phyloP scores from a whole-genome alignment of 2,113 vertebrate genomes.

The Drymodes brunneopygia region DNA sequence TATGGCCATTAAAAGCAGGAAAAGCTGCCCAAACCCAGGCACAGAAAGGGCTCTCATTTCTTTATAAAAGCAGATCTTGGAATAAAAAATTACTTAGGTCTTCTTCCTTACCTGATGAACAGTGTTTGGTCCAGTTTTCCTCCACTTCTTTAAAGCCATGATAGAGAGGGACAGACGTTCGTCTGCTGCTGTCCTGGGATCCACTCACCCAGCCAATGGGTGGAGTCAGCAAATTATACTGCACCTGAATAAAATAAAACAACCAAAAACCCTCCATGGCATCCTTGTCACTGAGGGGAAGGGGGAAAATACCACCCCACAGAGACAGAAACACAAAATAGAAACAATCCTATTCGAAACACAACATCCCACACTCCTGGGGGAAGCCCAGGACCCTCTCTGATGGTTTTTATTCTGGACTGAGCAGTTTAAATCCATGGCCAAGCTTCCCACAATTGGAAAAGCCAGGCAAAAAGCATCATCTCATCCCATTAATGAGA shows the following conservation, averaged over 20 bases:
- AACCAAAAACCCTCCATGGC: not conserved
- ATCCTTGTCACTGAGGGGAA: not conserved
- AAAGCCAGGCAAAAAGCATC: not conserved
- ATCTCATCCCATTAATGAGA: not conserved
- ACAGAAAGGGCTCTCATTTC: not conserved
- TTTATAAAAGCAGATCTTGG: not conserved
- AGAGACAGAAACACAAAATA: not conserved
- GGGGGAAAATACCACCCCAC: not conserved
- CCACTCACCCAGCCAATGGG: conserved; percentile 81
- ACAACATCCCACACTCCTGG: not conserved
- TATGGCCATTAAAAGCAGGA: not conserved
- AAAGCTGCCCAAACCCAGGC: not conserved
- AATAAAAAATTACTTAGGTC: not conserved
- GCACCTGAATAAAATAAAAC: conserved; percentile 75
- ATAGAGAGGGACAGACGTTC: conserved; percentile 80
- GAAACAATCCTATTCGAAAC: not conserved
- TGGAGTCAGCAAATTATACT: conserved; percentile 93
- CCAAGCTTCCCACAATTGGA: not conserved
- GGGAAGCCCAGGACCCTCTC: not conserved
- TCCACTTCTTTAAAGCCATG: conserved; percentile 97
- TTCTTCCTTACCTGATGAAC: conserved; percentile 81
- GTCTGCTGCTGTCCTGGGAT: conserved; percentile 81
- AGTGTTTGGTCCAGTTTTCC: conserved; percentile 97
- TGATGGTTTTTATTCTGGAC: not conserved
- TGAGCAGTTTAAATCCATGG: not conserved